Percentiles rank a stretch among this genome's conserved stretches.
Evolutionary conservation across 2,113 vertebrate species (phyloP).

Genomic region (Helogale parvula): DNA sequence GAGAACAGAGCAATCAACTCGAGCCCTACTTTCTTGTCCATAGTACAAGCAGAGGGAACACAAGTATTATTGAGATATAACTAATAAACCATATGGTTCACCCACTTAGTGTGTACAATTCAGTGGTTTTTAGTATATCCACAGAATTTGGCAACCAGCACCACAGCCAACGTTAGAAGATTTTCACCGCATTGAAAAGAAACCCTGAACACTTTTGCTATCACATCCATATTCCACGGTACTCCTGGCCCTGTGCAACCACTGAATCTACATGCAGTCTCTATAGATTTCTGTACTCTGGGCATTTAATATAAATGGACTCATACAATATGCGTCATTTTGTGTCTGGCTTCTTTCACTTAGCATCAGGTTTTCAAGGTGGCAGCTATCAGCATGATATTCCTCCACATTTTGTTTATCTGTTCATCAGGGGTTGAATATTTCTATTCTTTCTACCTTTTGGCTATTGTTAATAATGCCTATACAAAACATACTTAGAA

Average conservation of each 20-base stretch:
- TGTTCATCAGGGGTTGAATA: not conserved
- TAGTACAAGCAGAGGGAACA: not conserved
- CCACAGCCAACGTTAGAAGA: not conserved
- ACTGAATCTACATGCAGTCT: not conserved
- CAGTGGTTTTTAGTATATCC: not conserved
- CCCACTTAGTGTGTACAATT: not conserved
- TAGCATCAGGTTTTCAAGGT: not conserved
- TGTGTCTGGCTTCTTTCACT: not conserved
- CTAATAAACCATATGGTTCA: not conserved
- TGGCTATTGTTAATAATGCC: not conserved
- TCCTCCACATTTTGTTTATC: not conserved
- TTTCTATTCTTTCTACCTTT: not conserved
- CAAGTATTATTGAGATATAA: not conserved
- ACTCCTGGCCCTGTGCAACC: not conserved
- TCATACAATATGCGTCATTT: not conserved
- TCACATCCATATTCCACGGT: not conserved
- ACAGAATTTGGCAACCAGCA: not conserved
- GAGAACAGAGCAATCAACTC: not conserved
- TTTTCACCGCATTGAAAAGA: not conserved
- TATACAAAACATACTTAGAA: not conserved
- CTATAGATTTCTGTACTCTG: not conserved
- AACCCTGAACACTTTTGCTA: not conserved
- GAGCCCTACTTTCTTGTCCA: not conserved
- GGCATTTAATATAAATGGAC: not conserved
- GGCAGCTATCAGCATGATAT: not conserved